Conservation (phyloP, 1,140 invertebrate genomes). For the Panulirus ornatus region DNA sequence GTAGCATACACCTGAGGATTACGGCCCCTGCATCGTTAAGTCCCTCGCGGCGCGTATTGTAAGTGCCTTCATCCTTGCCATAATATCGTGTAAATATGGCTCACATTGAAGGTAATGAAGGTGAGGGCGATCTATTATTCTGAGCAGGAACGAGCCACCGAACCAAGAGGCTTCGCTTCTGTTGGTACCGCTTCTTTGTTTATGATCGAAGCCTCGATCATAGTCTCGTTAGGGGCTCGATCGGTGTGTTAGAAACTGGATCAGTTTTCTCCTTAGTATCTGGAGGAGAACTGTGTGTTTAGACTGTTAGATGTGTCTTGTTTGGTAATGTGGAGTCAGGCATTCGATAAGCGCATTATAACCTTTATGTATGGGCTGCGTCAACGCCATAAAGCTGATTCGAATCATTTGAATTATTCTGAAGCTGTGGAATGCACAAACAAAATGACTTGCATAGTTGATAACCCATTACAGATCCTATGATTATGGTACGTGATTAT, state of each 20-base stretch:
- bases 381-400: no score
- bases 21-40: conserved; percentile 27
- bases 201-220: neutral
- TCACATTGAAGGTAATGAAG: conserved; percentile 48
- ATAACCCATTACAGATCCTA: no score
- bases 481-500: no score
- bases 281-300: conserved; percentile 14
- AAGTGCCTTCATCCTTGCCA: conserved; percentile 42
- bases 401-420: no score
- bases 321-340: conserved; percentile 25
- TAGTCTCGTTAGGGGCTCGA: neutral
- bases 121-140: conserved; percentile 56
- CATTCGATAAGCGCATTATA: neutral
- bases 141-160: no score
- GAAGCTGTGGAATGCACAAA: no score
- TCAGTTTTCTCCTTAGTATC: conserved; percentile 45
- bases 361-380: no score
- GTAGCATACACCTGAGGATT: neutral
- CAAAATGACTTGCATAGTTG: no score
- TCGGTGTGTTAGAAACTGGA: conserved; percentile 47
- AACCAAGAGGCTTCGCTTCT: conserved; percentile 42
- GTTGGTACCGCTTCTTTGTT: conserved; percentile 33
- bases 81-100: conserved; percentile 62
- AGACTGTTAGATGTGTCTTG: conserved; percentile 11
- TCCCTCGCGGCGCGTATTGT: conserved; percentile 45